Evolutionary conservation across 2,888 invertebrate species (phyloP).

Genomic region (Gonocerus acuteangulatus): DNA sequence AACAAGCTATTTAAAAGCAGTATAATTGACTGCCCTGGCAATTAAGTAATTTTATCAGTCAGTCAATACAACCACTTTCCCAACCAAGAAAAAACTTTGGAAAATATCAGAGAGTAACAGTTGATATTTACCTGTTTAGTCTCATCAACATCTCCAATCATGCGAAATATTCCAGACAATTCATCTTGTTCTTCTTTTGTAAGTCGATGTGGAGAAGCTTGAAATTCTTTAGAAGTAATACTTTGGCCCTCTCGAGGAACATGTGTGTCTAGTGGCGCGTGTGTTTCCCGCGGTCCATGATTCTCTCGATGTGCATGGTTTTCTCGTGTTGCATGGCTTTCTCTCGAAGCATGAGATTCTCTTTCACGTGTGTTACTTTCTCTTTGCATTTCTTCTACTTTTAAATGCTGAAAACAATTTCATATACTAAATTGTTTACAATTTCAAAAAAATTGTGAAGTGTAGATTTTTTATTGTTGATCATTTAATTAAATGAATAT

Average conservation of each 20-base stretch:
- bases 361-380: too few species aligned
- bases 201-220: constrained; percentile 44
- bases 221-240: background rate
- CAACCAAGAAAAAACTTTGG: background rate
- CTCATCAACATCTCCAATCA: constrained; percentile 82
- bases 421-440: constrained; percentile 6
- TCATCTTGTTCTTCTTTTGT: constrained; percentile 77
- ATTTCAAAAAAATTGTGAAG: background rate
- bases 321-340: constrained; percentile 43
- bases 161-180: constrained; percentile 79
- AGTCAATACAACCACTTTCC: background rate
- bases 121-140: constrained; percentile 50
- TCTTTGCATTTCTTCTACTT: constrained; percentile 53
- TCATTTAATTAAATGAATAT: too few species aligned
- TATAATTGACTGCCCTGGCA: too few species aligned
- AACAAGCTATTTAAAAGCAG: too few species aligned
- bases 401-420: constrained; percentile 45
- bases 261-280: too few species aligned
- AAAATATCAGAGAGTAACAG: constrained; percentile 13
- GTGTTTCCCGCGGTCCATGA: too few species aligned
- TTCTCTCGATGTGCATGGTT: too few species aligned
- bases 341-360: constrained; percentile 45
- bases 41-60: background rate
- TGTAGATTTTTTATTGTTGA: too few species aligned
- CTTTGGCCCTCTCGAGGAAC: too few species aligned